phyloP scores from a whole-genome alignment of 2,113 vertebrate species.

The Thunnus maccoyii region DNA sequence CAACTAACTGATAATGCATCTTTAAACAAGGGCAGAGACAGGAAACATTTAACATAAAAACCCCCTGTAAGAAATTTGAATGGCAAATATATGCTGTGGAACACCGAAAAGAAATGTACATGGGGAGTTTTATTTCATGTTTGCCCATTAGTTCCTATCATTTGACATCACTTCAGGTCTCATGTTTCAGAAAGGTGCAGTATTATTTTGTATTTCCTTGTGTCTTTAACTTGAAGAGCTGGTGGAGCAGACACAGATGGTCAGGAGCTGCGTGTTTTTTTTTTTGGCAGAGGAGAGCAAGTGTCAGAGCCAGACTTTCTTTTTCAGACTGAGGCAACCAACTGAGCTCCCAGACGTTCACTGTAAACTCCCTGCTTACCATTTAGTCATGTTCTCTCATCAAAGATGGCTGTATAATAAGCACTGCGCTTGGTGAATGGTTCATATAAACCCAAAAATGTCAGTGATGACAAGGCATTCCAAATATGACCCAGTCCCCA shows the following conservation, averaged over 20 bases:
- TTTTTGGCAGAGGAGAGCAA: slow-evolving; percentile 49
- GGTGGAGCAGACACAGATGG: slow-evolving; percentile 56
- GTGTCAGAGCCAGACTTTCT: slow-evolving; percentile 40
- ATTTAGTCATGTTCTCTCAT: neutral
- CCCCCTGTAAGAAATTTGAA: neutral
- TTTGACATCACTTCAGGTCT: neutral
- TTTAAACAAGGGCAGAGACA: too few species aligned
- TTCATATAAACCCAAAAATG: neutral
- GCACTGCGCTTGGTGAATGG: neutral
- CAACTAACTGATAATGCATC: too few species aligned
- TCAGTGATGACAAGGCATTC: neutral
- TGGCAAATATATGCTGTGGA: neutral
- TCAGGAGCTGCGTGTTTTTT: slow-evolving; percentile 50
- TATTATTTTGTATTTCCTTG: slow-evolving; percentile 14
- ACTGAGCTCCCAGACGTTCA: slow-evolving; percentile 37
- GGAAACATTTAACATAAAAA: neutral
- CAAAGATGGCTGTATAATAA: neutral
- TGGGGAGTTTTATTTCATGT: neutral
- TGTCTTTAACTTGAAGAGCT: slow-evolving; percentile 16
- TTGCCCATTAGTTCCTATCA: too few species aligned
- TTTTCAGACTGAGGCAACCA: slow-evolving; percentile 24
- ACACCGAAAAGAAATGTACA: neutral
- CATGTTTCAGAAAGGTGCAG: neutral
- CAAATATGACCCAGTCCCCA: neutral
- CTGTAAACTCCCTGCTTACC: slow-evolving; percentile 3